A percentile compares a stretch with the other conserved stretches of the same genome.
Evolutionary conservation across 2,888 invertebrate species (phyloP).

Genomic region (Agrotis puta): DNA sequence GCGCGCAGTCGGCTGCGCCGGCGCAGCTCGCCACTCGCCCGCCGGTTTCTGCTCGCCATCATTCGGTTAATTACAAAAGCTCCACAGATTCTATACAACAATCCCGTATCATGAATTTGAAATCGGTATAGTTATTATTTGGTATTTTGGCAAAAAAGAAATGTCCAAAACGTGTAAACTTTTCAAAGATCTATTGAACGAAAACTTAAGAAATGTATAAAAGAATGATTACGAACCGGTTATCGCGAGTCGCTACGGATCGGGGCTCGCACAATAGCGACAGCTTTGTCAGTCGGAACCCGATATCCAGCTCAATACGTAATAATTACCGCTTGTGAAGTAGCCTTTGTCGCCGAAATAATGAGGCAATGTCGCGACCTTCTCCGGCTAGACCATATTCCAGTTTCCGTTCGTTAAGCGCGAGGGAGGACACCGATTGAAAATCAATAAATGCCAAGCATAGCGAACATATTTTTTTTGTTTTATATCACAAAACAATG

Average conservation of each 20-base stretch:
- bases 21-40: constrained; percentile 69
- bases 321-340: constrained; percentile 83
- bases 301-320: constrained; percentile 78
- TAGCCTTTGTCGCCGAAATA: constrained; percentile 82
- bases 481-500: constrained; percentile 79
- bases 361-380: constrained; percentile 85
- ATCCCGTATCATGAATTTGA: constrained; percentile 74
- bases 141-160: constrained; percentile 43
- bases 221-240: constrained; percentile 82
- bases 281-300: constrained; percentile 76
- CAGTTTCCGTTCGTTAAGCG: constrained; percentile 78
- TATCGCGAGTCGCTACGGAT: constrained; percentile 73
- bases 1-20: constrained; percentile 73
- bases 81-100: constrained; percentile 77
- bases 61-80: constrained; percentile 72
- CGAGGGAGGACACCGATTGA: constrained; percentile 78
- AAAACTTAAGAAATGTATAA: constrained; percentile 75
- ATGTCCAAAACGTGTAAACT: constrained; percentile 67
- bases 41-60: constrained; percentile 66
- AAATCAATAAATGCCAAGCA: constrained; percentile 80
- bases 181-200: constrained; percentile 70
- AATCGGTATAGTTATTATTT: constrained; percentile 50
- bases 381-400: constrained; percentile 77
- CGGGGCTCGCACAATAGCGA: constrained; percentile 76
- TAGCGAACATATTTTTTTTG: constrained; percentile 76